Percentiles rank a stretch among this genome's conserved stretches.
Evolutionary conservation across 2,113 vertebrate genomes (phyloP).

Genomic region (Ptyas mucosa): DNA sequence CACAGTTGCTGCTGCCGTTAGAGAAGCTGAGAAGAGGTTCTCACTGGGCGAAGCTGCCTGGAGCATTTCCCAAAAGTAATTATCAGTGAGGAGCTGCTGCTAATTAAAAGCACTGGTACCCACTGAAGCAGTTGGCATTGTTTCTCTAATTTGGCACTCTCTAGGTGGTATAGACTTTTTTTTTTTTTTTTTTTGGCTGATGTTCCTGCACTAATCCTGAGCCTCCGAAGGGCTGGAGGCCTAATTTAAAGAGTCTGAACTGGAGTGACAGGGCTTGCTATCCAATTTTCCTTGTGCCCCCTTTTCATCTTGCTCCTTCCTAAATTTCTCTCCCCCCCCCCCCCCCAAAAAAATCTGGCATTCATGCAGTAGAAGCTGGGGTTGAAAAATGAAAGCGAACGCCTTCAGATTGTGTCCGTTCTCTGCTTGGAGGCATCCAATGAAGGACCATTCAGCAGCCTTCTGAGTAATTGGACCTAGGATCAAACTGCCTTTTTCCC

Average conservation of each 20-base stretch:
- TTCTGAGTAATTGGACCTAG: background rate
- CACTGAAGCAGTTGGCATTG: conserved; percentile 38
- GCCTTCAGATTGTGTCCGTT: background rate
- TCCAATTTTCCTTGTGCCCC: background rate
- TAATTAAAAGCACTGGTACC: conserved; percentile 55
- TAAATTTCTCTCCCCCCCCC: background rate
- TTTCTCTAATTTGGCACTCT: conserved; percentile 10
- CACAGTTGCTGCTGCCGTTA: background rate
- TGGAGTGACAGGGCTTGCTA: background rate
- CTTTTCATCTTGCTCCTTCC: background rate
- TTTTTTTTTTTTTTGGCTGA: background rate
- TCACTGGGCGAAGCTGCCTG: conserved; percentile 44
- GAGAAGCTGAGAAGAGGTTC: conserved; percentile 9
- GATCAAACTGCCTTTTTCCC: background rate
- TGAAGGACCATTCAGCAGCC: background rate
- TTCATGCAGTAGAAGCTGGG: background rate
- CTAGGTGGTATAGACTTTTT: background rate
- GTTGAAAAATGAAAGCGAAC: background rate
- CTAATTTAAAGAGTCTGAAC: background rate
- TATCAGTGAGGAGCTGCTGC: conserved; percentile 44
- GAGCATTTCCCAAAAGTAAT: conserved; percentile 56
- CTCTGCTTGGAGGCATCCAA: background rate
- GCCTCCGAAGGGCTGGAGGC: background rate
- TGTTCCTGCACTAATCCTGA: background rate
- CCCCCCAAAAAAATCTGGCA: background rate